phyloP scores from a whole-genome alignment of 2,113 vertebrate species.

The Bufo gargarizans region DNA sequence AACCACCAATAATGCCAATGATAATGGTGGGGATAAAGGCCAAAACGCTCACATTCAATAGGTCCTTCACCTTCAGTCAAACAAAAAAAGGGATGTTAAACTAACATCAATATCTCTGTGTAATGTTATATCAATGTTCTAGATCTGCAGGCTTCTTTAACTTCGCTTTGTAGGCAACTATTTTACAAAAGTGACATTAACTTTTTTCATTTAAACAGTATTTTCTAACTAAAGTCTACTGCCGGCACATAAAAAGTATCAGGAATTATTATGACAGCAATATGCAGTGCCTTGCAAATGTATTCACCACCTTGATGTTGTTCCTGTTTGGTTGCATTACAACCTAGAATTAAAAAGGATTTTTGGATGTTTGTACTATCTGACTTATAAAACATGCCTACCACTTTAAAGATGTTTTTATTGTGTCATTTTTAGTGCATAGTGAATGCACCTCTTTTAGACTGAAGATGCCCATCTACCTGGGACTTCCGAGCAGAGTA shows the following conservation, averaged over 20 bases:
- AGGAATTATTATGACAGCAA: background rate
- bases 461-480: too few species aligned
- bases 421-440: too few species aligned
- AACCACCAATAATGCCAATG: constrained; percentile 64
- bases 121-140: background rate
- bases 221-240: background rate
- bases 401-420: too few species aligned
- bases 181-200: background rate
- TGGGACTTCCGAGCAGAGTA: too few species aligned
- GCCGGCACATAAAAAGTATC: background rate
- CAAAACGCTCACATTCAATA: constrained; percentile 63
- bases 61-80: constrained; percentile 64
- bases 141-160: background rate
- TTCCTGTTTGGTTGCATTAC: too few species aligned
- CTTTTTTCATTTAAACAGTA: background rate
- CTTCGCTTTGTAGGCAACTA: background rate
- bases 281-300: background rate
- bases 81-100: constrained; percentile 19
- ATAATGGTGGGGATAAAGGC: constrained; percentile 62
- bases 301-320: too few species aligned
- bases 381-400: too few species aligned
- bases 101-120: background rate
- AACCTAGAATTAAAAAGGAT: too few species aligned
- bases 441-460: too few species aligned
- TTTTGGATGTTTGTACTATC: too few species aligned